These are phyloP conservation scores for Strix aluco DNA, from an alignment of 2,113 vertebrate genomes.

Conservation along the genomic window DNA sequence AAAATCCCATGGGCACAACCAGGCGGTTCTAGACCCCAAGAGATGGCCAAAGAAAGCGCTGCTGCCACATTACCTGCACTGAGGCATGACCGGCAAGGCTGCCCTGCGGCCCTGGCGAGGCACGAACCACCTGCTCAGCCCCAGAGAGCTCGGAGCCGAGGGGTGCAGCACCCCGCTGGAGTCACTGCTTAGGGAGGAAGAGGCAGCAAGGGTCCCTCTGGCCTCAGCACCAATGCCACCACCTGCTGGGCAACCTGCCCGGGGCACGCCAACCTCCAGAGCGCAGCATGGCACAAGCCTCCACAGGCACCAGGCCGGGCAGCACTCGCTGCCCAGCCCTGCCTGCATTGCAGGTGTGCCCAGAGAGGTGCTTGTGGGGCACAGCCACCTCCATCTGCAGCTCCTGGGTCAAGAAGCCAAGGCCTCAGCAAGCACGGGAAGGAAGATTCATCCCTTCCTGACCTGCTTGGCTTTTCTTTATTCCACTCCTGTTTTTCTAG, in stretches of 20 bases:
- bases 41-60: not conserved
- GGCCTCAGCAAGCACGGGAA: not conserved
- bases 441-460: not conserved
- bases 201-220: not conserved
- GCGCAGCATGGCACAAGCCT: not conserved
- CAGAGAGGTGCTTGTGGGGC: not conserved
- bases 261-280: rapidly evolving
- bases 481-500: not conserved
- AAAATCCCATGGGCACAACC: not conserved
- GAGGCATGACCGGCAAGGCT: not conserved
- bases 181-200: not conserved
- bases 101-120: not conserved
- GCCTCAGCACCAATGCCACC: not conserved
- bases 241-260: not conserved
- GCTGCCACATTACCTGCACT: not conserved
- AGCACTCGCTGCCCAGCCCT: not conserved
- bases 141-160: not conserved
- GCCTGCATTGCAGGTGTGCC: not conserved
- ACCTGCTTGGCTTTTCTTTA: not conserved
- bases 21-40: not conserved
- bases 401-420: not conserved
- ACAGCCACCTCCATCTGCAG: not conserved
- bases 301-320: not conserved
- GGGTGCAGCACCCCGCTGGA: not conserved
- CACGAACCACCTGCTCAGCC: not conserved